Evolutionary conservation across 2,113 vertebrate genomes (phyloP), one percentile per base, ranked within the genome.

Genomic region (Cynopterus brachyotis): DNA sequence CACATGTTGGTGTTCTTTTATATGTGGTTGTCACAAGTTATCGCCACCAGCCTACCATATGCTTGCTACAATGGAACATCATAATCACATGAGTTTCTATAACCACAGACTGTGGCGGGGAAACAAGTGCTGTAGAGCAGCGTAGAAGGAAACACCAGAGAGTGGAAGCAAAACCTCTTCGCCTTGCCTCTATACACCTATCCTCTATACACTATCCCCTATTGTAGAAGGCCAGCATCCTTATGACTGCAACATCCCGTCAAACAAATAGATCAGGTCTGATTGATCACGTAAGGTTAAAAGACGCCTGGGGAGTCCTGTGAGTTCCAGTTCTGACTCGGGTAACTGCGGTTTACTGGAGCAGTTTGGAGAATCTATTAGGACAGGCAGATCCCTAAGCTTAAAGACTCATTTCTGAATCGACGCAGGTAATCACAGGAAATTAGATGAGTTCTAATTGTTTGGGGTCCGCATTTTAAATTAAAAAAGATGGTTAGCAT

Each of bases 401-500:
- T 35, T 3, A 88, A 62, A 69, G 26, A 13, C 15, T 78, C 15
- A 20, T 53, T 95, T 90, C 40, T 88, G 35, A 85, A 87, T 40
- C 15, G 3, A 62, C 50, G 24, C 7, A 73, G 35, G 69, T 2
- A 26, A 6, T n/a, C 81, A 78, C 15, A 50, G 70, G 35, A 64
- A 92, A 91, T 62, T 81, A 59, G 50, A 79, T 30, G 59, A n/a
- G 76, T 55, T 92, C 66, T 50, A 81, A 83, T 69, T 72, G 15
- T 37, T 83, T 72, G 30, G 42, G 32, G 53, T 92, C 13, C n/a
- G 47, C 55, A 67, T 75, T 95, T 94, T 97, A 73, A 86, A 96
- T 59, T 66, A 32, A 55, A 82, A 72, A 72, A 88, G 17, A 64
- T 2, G 24, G 81, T 45, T 88, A 81, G 50, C 15, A 26, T 69